Conservation (phyloP, 2,888 invertebrate genomes). For the Pyrgus malvae region DNA sequence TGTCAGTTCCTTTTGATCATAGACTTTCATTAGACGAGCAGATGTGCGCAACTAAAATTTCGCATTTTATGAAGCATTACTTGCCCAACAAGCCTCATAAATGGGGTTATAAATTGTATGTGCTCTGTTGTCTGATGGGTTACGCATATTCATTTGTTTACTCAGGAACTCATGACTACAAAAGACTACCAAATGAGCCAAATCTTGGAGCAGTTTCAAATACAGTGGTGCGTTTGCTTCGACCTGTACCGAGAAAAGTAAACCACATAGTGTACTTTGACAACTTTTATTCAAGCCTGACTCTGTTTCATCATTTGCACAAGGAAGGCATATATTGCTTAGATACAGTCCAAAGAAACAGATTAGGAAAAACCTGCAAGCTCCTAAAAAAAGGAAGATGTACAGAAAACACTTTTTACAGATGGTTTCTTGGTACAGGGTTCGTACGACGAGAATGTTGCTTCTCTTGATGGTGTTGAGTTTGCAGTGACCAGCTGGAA, state of each 20-base stretch:
- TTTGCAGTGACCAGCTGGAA: too few species aligned
- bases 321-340: slow-evolving; percentile 44
- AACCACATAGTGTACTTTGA: slow-evolving; percentile 43
- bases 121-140: slow-evolving; percentile 34
- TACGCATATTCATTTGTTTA: slow-evolving; percentile 40
- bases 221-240: slow-evolving; percentile 33
- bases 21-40: slow-evolving; percentile 36
- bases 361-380: slow-evolving; percentile 43
- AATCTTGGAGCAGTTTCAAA: slow-evolving; percentile 34
- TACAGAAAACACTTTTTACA: too few species aligned
- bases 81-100: too few species aligned
- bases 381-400: too few species aligned
- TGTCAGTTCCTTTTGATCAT: slow-evolving; percentile 34
- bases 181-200: slow-evolving; percentile 36
- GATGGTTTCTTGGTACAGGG: too few species aligned
- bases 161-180: slow-evolving; percentile 33
- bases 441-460: too few species aligned
- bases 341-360: slow-evolving; percentile 44
- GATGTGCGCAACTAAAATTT: slow-evolving; percentile 37
- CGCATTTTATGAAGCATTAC: slow-evolving; percentile 36
- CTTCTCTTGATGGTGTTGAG: too few species aligned
- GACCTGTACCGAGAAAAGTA: slow-evolving; percentile 34
- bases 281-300: slow-evolving; percentile 45
- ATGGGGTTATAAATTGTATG: slow-evolving; percentile 31
- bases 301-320: slow-evolving; percentile 41